A percentile compares a stretch with the other conserved stretches of the same genome.
Evolutionary conservation across 1,140 invertebrate genomes (phyloP).

Genomic region (Euglossa dilemma): DNA sequence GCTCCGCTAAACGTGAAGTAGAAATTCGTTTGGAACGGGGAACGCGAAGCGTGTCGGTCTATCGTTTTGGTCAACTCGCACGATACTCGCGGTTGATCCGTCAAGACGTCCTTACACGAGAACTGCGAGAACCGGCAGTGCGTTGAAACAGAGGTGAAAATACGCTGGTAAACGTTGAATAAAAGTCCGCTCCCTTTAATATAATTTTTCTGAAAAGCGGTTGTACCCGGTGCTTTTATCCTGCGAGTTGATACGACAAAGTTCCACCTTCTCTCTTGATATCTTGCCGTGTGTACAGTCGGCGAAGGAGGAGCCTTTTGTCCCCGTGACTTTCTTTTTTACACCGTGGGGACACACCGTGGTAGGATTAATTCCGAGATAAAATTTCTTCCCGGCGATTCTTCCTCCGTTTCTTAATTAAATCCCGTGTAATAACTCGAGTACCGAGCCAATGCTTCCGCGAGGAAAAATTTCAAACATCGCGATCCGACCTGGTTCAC

Average conservation of each 20-base stretch:
- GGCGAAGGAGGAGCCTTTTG: neutral
- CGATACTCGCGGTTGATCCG: no score
- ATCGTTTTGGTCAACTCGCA: no score
- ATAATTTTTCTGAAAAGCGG: neutral
- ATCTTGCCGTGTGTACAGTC: neutral
- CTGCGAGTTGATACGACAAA: neutral
- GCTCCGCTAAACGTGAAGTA: no score
- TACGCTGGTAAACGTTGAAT: neutral
- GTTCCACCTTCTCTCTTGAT: slow-evolving; percentile 2
- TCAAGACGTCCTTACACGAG: no score
- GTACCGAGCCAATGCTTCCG: no score
- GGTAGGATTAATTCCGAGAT: slow-evolving; percentile 11
- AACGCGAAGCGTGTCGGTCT: no score
- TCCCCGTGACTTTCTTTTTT: neutral
- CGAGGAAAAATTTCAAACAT: neutral
- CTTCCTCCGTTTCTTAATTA: neutral
- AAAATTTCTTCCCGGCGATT: neutral
- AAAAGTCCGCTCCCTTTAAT: neutral
- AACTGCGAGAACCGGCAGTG: no score
- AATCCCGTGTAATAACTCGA: neutral
- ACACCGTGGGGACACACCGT: neutral
- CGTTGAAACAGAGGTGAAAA: neutral
- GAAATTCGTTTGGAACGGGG: no score
- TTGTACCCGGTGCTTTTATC: neutral
- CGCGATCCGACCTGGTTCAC: neutral